Conservation (phyloP, 2,113 vertebrate genomes). For the Hydrochoerus hydrochaeris region DNA sequence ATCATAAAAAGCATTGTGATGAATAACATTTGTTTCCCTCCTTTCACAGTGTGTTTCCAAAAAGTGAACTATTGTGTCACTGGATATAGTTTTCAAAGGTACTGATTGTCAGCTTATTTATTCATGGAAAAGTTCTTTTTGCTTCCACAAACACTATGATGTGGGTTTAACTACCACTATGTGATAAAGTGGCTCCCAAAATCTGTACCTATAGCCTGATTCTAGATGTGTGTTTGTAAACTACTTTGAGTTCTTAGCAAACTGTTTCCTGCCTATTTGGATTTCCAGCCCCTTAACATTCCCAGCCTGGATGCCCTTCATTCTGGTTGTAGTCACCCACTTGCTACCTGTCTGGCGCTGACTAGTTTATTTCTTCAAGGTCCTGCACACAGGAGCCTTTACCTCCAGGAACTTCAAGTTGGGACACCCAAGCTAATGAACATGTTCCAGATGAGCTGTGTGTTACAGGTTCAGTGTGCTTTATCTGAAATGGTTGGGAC, state of each 20-base stretch:
- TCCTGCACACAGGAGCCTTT: not conserved
- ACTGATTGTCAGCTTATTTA: not conserved
- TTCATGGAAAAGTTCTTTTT: not conserved
- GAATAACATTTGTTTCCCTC: not conserved
- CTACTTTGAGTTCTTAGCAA: not conserved
- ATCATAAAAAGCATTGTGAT: not conserved
- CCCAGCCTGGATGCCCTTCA: too few relatives aligned
- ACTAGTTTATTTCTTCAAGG: not conserved
- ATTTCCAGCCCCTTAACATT: not conserved
- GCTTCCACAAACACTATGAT: not conserved
- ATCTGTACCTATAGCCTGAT: not conserved
- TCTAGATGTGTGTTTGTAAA: not conserved
- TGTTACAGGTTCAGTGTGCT: not conserved
- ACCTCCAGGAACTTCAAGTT: not conserved
- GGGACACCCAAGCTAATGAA: not conserved
- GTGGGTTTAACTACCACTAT: not conserved
- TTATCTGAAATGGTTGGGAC: not conserved
- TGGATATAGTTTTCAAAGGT: not conserved
- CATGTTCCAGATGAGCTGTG: not conserved
- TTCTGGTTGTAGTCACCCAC: too few relatives aligned
- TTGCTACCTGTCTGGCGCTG: rapidly evolving
- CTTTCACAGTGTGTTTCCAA: not conserved
- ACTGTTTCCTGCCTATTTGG: not conserved
- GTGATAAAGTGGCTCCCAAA: not conserved
- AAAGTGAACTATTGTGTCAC: not conserved